A percentile compares a stretch with the other conserved stretches of the same genome.
Evolutionary conservation across 2,113 vertebrate species (phyloP).

Genomic region (Antennarius striatus): DNA sequence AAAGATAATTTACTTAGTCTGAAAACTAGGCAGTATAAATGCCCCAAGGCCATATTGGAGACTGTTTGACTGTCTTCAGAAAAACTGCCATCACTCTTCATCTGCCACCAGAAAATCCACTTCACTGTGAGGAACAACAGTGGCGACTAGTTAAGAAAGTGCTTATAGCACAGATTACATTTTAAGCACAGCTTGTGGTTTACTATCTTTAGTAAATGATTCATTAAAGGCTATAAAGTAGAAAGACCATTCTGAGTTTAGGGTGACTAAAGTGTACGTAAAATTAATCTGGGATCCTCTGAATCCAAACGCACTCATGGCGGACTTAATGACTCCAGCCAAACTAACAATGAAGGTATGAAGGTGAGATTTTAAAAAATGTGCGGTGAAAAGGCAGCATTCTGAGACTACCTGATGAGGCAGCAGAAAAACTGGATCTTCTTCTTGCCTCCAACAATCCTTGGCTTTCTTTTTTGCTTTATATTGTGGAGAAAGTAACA

Average conservation of each 20-base stretch:
- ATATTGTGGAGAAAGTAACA: too few relatives aligned
- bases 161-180: conserved; percentile 57
- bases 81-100: conserved; percentile 70
- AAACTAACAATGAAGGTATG: too few relatives aligned
- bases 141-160: conserved; percentile 45
- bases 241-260: conserved; percentile 19
- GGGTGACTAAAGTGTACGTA: background rate
- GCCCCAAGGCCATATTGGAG: conserved; percentile 70
- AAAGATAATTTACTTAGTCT: conserved; percentile 77
- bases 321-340: conserved; percentile 21
- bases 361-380: too few relatives aligned
- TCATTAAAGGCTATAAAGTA: conserved; percentile 37
- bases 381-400: too few relatives aligned
- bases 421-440: too few relatives aligned
- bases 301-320: too few relatives aligned
- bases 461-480: too few relatives aligned
- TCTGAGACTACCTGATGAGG: too few relatives aligned
- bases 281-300: background rate
- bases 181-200: conserved; percentile 50
- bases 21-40: conserved; percentile 74
- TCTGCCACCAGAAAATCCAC: conserved; percentile 64
- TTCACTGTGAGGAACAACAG: conserved; percentile 45
- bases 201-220: conserved; percentile 56
- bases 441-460: too few relatives aligned
- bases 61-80: conserved; percentile 70